Conservation (phyloP, 2,797 vertebrate species). For the Todus mexicanus region DNA sequence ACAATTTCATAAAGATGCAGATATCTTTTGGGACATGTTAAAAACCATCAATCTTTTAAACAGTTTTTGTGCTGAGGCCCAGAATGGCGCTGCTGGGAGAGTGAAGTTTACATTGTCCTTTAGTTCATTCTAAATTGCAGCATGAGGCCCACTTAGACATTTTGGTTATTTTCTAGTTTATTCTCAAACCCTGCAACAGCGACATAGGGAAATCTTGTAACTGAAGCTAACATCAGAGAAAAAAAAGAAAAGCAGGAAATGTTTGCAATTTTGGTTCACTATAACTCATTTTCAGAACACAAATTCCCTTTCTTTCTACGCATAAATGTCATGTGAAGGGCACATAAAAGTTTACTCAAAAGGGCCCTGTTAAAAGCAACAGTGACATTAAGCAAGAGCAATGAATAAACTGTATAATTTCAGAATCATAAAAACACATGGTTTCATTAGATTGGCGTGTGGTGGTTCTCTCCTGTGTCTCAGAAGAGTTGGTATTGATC, state of each 20-base stretch:
- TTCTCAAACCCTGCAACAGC: neutral
- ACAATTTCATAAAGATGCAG: neutral
- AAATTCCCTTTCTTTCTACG: constrained; percentile 10
- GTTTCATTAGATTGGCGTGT: constrained; percentile 37
- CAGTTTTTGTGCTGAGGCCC: neutral
- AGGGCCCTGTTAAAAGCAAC: constrained; percentile 10
- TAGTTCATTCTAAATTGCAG: neutral
- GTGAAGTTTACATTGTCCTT: neutral
- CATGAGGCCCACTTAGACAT: neutral
- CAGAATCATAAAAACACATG: constrained; percentile 62
- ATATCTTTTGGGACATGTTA: neutral
- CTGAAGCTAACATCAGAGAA: neutral
- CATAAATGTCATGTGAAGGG: constrained; percentile 10
- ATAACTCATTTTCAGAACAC: constrained; percentile 36
- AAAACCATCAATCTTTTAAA: neutral
- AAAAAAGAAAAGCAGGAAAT: constrained; percentile 38
- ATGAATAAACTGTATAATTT: constrained; percentile 59
- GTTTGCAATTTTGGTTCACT: constrained; percentile 44
- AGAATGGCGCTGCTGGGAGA: neutral
- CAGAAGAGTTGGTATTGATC: constrained; percentile 87
- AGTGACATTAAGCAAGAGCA: constrained; percentile 46
- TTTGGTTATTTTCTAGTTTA: constrained; percentile 5
- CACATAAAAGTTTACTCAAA: constrained; percentile 35
- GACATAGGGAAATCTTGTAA: neutral
- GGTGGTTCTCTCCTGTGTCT: constrained; percentile 47